Evolutionary conservation across 2,113 vertebrate genomes (phyloP).

Genomic region (Murina feae): DNA sequence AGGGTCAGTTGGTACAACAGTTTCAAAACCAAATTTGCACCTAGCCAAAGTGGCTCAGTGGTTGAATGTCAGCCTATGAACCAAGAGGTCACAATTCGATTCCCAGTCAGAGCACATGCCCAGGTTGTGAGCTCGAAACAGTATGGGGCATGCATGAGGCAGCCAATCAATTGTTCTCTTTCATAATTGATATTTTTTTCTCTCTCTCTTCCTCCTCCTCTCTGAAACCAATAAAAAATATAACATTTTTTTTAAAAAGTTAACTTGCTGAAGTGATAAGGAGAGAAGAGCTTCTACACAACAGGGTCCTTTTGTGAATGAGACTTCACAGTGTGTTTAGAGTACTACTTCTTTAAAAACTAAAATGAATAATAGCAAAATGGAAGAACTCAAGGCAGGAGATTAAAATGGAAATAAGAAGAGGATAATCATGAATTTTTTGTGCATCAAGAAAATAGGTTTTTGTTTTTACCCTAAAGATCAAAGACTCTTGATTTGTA

Average conservation of each 20-base stretch:
- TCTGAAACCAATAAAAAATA: too few relatives aligned
- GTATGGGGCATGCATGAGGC: too few relatives aligned
- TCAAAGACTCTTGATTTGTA: not conserved
- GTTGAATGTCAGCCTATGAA: too few relatives aligned
- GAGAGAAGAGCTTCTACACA: not conserved
- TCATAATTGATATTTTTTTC: too few relatives aligned
- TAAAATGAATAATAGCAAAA: not conserved
- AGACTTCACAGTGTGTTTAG: not conserved
- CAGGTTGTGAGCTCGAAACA: too few relatives aligned
- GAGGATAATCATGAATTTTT: not conserved
- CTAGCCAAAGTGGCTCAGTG: too few relatives aligned
- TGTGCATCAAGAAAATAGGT: not conserved
- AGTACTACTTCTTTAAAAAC: not conserved
- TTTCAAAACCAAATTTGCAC: not conserved
- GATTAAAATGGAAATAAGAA: not conserved
- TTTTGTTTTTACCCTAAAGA: not conserved
- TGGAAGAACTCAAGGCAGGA: not conserved
- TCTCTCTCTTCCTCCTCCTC: too few relatives aligned
- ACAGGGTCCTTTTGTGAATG: not conserved
- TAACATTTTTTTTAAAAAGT: not conserved
- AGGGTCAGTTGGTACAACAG: not conserved
- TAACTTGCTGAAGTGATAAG: not conserved
- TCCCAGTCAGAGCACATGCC: too few relatives aligned
- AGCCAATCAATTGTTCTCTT: too few relatives aligned
- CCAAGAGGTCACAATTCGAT: too few relatives aligned